Evolutionary conservation across 2,113 vertebrate genomes (phyloP), one percentile per base, ranked within the genome.

Genomic region (Neoarius graeffei): DNA sequence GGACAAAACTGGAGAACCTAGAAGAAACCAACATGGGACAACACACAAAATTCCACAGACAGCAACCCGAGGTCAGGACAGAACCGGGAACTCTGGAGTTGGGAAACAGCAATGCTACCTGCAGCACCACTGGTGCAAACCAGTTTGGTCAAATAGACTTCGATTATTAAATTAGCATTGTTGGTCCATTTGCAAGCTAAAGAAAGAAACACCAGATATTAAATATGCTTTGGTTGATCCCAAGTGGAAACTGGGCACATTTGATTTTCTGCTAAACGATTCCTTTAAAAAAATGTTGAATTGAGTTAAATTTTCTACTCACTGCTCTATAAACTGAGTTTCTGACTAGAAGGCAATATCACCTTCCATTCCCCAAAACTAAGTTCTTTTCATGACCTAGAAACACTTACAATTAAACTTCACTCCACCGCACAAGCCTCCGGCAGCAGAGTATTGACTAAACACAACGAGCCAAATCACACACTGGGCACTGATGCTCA

Each of bases 401-500:
- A 73, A 57, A 84, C 48, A 66, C 62, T 52, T 83, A 83, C 81
- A 83, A 83, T 83, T 64, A 83, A 83, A 66, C 81, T 69, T 56
- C 17, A 87, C 30, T 62, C 11, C 57, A 82, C 57, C 20, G 19
- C 57, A 30, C n/a, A 74, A 83, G 81, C 23, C 54, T 60, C 17
- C 14, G 82, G 59, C 73, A 80, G 50, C 27, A 48, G 73, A 84
- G 6, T 79, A 88, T 83, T 84, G 82, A 88, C 57, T 77, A 77
- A 88, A 79, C 19, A 66, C 87, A 84, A 76, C 56, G 73, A 79
- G 87, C 81, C 87, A 88, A 84, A 88, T 69, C 64, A 80, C 87
- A 85, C 42, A 77, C 87, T 67, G 87, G 81, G 87, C 74, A 88
- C 73, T 50, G 59, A 80, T 76, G 83, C 82, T 88, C 77, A 48